Conservation (phyloP, 1,140 invertebrate species). For the Drosophila lacteicornis region DNA sequence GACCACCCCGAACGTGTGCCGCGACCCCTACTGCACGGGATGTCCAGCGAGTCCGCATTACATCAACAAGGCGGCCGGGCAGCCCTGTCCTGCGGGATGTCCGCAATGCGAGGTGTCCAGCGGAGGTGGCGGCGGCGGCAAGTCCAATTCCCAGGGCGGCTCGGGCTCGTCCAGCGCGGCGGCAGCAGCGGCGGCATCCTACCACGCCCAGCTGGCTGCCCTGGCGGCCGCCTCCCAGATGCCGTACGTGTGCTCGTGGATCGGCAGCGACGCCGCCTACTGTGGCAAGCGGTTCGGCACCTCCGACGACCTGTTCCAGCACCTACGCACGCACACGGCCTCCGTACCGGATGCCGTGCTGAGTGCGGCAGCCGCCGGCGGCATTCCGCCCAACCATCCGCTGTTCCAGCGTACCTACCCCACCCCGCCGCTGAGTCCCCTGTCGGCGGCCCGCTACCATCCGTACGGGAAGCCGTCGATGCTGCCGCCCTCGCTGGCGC, state of each 20-base stretch:
- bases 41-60: slow-evolving; percentile 94
- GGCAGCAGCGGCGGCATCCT: slow-evolving; percentile 86
- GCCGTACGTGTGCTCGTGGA: slow-evolving; percentile 96
- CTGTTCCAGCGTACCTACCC: slow-evolving; percentile 92
- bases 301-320: slow-evolving; percentile 95
- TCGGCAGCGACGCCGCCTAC: slow-evolving; percentile 93
- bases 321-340: slow-evolving; percentile 94
- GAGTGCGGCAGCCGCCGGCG: slow-evolving; percentile 85
- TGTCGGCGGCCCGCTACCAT: slow-evolving; percentile 93
- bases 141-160: slow-evolving; percentile 33
- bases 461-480: slow-evolving; percentile 93
- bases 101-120: slow-evolving; percentile 90
- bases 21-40: slow-evolving; percentile 96
- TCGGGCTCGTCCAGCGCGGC: slow-evolving; percentile 53
- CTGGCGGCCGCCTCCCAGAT: slow-evolving; percentile 90
- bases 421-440: slow-evolving; percentile 93
- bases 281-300: slow-evolving; percentile 95
- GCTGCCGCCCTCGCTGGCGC: slow-evolving; percentile 82
- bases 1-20: slow-evolving; percentile 90
- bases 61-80: slow-evolving; percentile 86
- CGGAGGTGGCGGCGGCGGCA: slow-evolving; percentile 42
- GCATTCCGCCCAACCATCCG: slow-evolving; percentile 88
- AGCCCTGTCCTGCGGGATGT: slow-evolving; percentile 93
- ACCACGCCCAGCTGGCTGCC: slow-evolving; percentile 90
- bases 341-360: slow-evolving; percentile 86